phyloP scores from a whole-genome alignment of 2,888 invertebrate genomes.

The Aethes cnicana region DNA sequence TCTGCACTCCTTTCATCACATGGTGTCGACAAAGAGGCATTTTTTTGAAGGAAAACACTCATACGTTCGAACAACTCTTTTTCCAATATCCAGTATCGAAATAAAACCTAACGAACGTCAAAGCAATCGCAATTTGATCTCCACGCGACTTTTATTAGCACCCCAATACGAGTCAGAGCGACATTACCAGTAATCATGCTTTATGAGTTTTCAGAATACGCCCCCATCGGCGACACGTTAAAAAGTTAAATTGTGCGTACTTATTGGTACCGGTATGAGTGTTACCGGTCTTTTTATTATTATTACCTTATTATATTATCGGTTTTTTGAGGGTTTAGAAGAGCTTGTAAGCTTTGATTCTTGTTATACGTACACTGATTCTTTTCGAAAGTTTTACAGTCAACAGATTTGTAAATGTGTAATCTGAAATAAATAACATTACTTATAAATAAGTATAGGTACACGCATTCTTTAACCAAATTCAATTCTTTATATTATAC shows the following conservation, averaged over 20 bases:
- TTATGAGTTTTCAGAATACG: conserved; percentile 31
- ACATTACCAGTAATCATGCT: conserved; percentile 30
- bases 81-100: conserved; percentile 30
- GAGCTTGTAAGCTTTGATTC: too few relatives aligned
- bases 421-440: too few relatives aligned
- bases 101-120: conserved; percentile 26
- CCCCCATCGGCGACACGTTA: conserved; percentile 31
- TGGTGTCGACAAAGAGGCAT: too few relatives aligned
- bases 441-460: too few relatives aligned
- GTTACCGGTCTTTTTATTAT: conserved; percentile 28
- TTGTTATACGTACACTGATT: too few relatives aligned
- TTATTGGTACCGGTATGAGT: conserved; percentile 28
- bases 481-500: too few relatives aligned
- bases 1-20: too few relatives aligned
- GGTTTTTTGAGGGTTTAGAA: conserved; percentile 10
- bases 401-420: too few relatives aligned
- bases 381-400: too few relatives aligned
- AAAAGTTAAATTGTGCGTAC: conserved; percentile 32
- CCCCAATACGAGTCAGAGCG: conserved; percentile 29
- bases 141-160: conserved; percentile 27
- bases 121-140: conserved; percentile 31
- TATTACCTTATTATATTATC: conserved; percentile 21
- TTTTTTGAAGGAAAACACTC: conserved; percentile 4
- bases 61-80: conserved; percentile 14
- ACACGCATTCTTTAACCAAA: too few relatives aligned